Conservation (phyloP, 1,140 invertebrate species). For the Drosophila orena region DNA sequence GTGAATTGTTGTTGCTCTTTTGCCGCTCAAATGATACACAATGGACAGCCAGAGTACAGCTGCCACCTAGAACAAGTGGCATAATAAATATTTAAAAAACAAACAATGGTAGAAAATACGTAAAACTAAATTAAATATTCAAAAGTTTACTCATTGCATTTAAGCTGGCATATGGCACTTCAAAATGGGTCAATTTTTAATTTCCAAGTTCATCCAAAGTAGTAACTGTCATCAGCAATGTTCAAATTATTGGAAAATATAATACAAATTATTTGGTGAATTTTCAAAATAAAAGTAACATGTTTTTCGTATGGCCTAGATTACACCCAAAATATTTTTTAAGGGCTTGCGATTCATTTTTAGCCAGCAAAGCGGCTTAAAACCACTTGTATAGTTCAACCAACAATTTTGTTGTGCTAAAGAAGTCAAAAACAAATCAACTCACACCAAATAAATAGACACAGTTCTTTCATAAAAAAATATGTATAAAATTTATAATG, state of each 20-base stretch:
- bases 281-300: too few relatives aligned
- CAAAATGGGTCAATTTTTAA: neutral
- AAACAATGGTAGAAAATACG: constrained; percentile 18
- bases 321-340: too few relatives aligned
- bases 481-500: neutral
- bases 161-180: too few relatives aligned
- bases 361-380: too few relatives aligned
- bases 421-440: neutral
- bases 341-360: too few relatives aligned
- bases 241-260: too few relatives aligned
- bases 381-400: too few relatives aligned
- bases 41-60: constrained; percentile 40
- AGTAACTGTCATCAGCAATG: too few relatives aligned
- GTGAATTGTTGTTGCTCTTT: constrained; percentile 49
- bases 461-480: too few relatives aligned
- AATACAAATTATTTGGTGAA: too few relatives aligned
- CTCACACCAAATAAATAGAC: constrained; percentile 4
- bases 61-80: constrained; percentile 45
- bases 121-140: constrained; percentile 11
- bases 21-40: constrained; percentile 72
- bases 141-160: neutral
- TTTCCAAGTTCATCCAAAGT: too few relatives aligned
- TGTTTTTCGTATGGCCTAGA: too few relatives aligned
- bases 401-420: neutral
- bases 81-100: constrained; percentile 32